Evolutionary conservation across 23 tunicate species (phyloP).

Genomic region (Styela plicata): DNA sequence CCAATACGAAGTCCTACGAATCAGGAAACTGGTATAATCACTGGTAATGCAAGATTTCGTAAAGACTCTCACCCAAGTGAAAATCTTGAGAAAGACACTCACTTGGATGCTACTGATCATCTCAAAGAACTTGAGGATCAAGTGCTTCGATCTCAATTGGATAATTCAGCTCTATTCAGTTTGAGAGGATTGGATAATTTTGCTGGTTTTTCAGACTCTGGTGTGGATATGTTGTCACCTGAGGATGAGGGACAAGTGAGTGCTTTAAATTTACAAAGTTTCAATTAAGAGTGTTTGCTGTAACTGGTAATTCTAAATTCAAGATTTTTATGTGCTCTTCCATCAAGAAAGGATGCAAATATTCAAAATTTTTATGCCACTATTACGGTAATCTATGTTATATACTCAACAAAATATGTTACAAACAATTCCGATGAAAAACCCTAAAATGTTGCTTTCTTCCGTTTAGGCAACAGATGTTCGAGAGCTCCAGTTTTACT

Average conservation of each 20-base stretch:
- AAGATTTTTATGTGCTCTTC: too few relatives aligned
- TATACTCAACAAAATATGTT: too few relatives aligned
- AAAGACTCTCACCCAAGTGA: background rate
- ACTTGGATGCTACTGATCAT: conserved; percentile 1
- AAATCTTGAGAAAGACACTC: background rate
- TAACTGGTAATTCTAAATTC: too few relatives aligned
- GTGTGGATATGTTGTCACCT: conserved; percentile 12
- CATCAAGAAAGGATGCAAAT: too few relatives aligned
- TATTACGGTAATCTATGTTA: too few relatives aligned
- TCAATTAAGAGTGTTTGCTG: too few relatives aligned
- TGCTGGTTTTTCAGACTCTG: background rate
- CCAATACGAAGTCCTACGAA: background rate
- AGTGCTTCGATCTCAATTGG: conserved; percentile 2
- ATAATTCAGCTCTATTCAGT: background rate
- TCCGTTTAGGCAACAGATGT: background rate
- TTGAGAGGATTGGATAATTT: background rate
- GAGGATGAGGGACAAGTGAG: conserved; percentile 2
- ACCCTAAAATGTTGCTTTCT: too few relatives aligned
- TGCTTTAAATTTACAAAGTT: background rate
- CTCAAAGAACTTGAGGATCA: background rate
- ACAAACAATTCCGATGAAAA: too few relatives aligned
- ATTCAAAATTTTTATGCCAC: too few relatives aligned
- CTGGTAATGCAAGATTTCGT: background rate
- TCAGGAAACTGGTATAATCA: background rate
- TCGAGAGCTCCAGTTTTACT: conserved; percentile 40